Evolutionary conservation across 2,888 invertebrate species (phyloP), one percentile per base, ranked within the genome.

Genomic region (Lottia scabra): DNA sequence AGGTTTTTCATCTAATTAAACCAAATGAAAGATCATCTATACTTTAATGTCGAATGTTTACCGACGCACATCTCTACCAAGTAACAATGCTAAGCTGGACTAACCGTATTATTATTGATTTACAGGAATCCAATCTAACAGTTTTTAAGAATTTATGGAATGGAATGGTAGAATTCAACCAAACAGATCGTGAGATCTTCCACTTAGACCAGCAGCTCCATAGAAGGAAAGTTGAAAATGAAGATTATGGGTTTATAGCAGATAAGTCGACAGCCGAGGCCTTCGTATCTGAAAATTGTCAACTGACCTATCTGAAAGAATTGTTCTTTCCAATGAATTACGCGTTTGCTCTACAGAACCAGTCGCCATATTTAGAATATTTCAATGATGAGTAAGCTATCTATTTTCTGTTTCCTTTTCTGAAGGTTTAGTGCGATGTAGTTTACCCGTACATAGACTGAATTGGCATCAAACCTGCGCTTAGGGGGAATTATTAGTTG

Each of bases 381-480:
- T 83, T 87, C 63, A 80, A 82, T 6, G 74, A 83, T 19, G 76
- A 78, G 87, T 87, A 80, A 84, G 83, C 23, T 56, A 19, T 38
- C 38, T 38, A 30, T 38, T 2, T 38, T 38, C 1, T 4, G 30
- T 2, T 30, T 30, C 30, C 2, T 4, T 38, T 10, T 38, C 5
- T 38, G 38, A 38, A 38, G 38, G 1, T 38, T 5, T 38, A 1
- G 8, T 4, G 5, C 10, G 5, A 5, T 38, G 10, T 38, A 30
- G 8, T 8, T 5, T 10, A 38, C 10, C 10, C 38, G 10, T 38
- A 38, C 38, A 30, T 4, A 4, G 30, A 5, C 30, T 5, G 3
- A 30, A 30, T 30, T 30, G 30, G 5, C 30, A 30, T 4, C 30
- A 30, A 5, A 5, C 30, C 30, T 30, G 30, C 30, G 5, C 30